phyloP scores from a whole-genome alignment of 1,140 invertebrate species.

The Lepidurus arcticus region DNA sequence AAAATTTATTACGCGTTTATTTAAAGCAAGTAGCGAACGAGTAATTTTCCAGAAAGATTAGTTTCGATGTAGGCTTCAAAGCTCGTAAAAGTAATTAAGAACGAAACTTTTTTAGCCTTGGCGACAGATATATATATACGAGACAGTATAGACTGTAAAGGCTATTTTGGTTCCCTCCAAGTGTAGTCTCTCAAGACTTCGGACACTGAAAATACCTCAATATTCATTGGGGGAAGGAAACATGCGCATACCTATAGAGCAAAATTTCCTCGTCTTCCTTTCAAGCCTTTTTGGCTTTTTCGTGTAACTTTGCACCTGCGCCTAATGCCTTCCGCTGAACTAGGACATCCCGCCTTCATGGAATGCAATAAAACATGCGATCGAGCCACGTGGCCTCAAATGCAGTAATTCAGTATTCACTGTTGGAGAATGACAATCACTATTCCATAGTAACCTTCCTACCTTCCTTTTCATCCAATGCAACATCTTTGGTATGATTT shows the following conservation, averaged over 20 bases:
- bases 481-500: too few relatives aligned
- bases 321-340: background rate
- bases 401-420: background rate
- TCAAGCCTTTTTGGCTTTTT: background rate
- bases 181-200: background rate
- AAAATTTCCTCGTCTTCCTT: background rate
- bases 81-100: background rate
- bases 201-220: background rate
- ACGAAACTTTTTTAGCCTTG: background rate
- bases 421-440: too few relatives aligned
- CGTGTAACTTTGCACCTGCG: background rate
- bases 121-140: background rate
- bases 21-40: too few relatives aligned
- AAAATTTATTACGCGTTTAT: background rate
- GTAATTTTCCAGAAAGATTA: background rate
- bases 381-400: background rate
- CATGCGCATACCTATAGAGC: background rate
- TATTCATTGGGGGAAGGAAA: background rate
- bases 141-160: background rate
- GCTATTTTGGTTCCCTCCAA: background rate
- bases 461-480: too few relatives aligned
- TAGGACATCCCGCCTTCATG: background rate
- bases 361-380: background rate
- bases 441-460: too few relatives aligned
- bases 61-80: background rate